phyloP scores from a whole-genome alignment of 1,140 invertebrate species.

The Sipha flava region DNA sequence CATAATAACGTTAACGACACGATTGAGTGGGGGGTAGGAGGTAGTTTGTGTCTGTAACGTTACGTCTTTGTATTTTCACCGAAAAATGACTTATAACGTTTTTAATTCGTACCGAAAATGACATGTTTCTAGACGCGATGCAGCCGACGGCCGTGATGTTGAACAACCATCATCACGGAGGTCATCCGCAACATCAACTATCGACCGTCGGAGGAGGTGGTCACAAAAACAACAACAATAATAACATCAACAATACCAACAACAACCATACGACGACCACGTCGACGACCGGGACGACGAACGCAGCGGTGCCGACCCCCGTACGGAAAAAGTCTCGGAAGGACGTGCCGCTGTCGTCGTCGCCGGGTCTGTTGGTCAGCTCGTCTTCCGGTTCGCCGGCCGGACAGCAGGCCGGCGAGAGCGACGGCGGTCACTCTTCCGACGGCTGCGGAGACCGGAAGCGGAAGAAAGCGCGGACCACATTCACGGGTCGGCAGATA shows the following conservation, averaged over 20 bases:
- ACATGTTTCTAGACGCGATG: neutral
- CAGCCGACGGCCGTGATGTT: neutral
- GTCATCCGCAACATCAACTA: neutral
- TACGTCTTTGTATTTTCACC: too few relatives aligned
- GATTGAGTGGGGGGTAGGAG: too few relatives aligned
- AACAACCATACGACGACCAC: neutral
- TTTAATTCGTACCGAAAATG: too few relatives aligned
- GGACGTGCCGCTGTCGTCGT: neutral
- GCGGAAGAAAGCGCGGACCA: conserved; percentile 90
- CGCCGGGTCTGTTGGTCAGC: conserved; percentile 10
- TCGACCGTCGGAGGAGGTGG: too few relatives aligned
- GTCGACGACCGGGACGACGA: neutral
- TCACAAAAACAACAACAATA: neutral
- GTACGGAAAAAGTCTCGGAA: conserved; percentile 14
- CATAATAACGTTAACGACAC: too few relatives aligned
- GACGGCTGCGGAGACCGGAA: conserved; percentile 59
- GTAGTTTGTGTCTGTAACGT: too few relatives aligned
- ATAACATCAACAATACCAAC: neutral
- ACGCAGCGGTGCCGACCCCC: neutral
- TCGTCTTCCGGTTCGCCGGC: conserved; percentile 27
- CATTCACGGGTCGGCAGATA: conserved; percentile 90
- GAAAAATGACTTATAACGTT: too few relatives aligned
- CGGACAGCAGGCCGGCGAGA: conserved; percentile 25
- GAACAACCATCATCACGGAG: neutral
- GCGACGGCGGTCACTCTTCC: conserved; percentile 34